Evolutionary conservation across 2,797 vertebrate genomes (phyloP).

Genomic region (Poecilia wingei): DNA sequence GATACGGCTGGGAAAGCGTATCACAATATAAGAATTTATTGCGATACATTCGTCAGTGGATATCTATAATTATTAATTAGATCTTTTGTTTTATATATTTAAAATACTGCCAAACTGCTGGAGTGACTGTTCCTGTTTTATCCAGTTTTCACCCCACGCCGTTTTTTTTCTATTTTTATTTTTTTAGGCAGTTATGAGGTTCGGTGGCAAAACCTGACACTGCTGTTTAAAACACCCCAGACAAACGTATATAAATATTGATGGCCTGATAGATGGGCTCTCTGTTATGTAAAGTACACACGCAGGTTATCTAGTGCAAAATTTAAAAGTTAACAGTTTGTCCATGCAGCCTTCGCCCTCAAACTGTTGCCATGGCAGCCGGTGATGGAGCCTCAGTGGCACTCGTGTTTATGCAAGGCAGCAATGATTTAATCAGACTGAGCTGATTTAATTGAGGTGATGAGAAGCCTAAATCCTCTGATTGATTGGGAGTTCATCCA

Average conservation of each 20-base stretch:
- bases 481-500: conserved; percentile 59
- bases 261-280: background rate
- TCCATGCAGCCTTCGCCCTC: conserved; percentile 40
- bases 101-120: no score
- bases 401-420: conserved; percentile 43
- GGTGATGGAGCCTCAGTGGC: conserved; percentile 44
- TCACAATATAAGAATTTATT: no score
- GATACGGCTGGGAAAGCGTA: no score
- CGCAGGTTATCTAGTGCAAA: background rate
- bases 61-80: no score
- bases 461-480: conserved; percentile 53
- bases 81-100: no score
- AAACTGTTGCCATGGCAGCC: conserved; percentile 40
- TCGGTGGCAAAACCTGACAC: no score
- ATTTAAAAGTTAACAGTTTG: conserved; percentile 53
- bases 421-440: conserved; percentile 65
- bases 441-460: conserved; percentile 72
- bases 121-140: background rate
- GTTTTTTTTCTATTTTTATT: no score
- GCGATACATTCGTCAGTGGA: no score
- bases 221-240: background rate
- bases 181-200: no score
- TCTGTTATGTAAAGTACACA: background rate
- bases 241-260: background rate
- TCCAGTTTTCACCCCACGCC: background rate